Base-by-base conservation (phyloP, 2,797 vertebrate genomes). In the Agapornis canus region DNA sequence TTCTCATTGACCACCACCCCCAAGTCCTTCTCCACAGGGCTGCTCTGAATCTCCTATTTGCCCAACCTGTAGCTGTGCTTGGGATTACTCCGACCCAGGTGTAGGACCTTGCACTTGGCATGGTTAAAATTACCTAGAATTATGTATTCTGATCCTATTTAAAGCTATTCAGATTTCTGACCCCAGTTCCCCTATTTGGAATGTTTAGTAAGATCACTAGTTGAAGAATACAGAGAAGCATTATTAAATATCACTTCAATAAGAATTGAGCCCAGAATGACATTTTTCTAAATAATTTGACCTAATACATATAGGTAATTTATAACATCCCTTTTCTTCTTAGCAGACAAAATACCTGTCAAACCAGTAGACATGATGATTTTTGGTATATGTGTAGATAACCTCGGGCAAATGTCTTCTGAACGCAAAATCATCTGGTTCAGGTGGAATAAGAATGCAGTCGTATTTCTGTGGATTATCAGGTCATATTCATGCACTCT, bases 111-210 rank as follows among this genome's bases (percentile, higher is more conserved):
- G 35, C 35, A 35, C 35, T 35, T 35, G 35, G 7, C 35, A 35
- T 35, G 35, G 35, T 32, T 9, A 82, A 86, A 81, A 76, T 61
- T 1, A 42, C 35, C 8, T 61, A 57, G 5, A 64, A 68, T 71
- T 49, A 82, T 52, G 11, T 39, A 89, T 70, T 80, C 13, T 66
- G 57, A 48, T 60, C 1, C 7, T 89, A 3, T 60, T 60, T 64
- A 76, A 81, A 84, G 6, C 2, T 6, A 4, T 49, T 56, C 11
- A 69, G 7, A 37, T 56, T 81, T n/a, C 52, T 42, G 13, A 3
- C 3, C 5, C 3, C 2, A 49, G 25, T 4, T 2, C 2, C 2
- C 1, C 2, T 65, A 0, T 32, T 60, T 80, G 2, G 11, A 23
- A 16, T 25, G 31, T 59, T 82, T 31, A 78, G 21, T 11, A 78